Conservation (phyloP, 2,113 vertebrate genomes). For the Edolisoma coerulescens region DNA sequence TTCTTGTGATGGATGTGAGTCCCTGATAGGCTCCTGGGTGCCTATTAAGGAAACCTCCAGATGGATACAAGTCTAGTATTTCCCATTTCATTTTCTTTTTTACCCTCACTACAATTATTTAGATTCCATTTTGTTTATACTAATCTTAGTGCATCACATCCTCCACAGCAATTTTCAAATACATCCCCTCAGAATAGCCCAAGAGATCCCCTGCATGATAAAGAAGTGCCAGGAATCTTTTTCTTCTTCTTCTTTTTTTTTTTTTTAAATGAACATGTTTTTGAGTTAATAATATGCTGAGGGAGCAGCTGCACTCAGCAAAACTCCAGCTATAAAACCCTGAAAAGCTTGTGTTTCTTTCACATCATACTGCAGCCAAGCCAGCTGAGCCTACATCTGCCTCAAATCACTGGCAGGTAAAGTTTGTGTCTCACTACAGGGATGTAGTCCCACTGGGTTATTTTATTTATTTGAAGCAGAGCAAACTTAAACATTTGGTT, state of each 20-base stretch:
- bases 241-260: neutral
- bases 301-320: conserved; percentile 53
- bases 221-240: neutral
- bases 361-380: conserved; percentile 43
- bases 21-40: neutral
- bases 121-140: neutral
- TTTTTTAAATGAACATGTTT: conserved; percentile 3
- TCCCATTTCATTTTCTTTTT: neutral
- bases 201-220: conserved; percentile 23
- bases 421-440: conserved; percentile 16
- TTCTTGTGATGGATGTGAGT: neutral
- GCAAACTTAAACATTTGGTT: conserved; percentile 53
- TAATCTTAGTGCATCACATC: neutral
- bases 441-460: conserved; percentile 44
- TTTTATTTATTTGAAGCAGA: conserved; percentile 48
- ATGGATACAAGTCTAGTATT: neutral
- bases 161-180: conserved; percentile 12
- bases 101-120: neutral
- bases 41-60: neutral
- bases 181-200: neutral
- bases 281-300: conserved; percentile 39
- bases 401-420: conserved; percentile 62
- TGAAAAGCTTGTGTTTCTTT: conserved; percentile 34
- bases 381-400: conserved; percentile 59
- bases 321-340: conserved; percentile 51